These are phyloP conservation scores for Gnatocerus cornutus DNA, from an alignment of 2,888 invertebrate genomes.

Conservation along the genomic window DNA sequence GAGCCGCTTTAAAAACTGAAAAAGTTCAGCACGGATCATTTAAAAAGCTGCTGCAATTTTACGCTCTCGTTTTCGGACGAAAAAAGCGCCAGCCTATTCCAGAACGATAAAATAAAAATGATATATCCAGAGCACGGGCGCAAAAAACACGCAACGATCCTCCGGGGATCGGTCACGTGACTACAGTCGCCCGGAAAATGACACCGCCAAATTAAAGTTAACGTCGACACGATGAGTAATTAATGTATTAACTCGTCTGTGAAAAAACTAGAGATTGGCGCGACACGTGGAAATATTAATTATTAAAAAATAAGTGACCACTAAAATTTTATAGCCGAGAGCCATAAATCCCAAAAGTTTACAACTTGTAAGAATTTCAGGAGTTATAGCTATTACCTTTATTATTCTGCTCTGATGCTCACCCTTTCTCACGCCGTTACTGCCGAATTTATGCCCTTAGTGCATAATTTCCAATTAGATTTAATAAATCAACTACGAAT, in stretches of 20 bases:
- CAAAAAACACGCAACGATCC: conserved; percentile 19
- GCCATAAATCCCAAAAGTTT: too few relatives aligned
- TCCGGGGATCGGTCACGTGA: conserved; percentile 31
- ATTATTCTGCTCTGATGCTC: too few relatives aligned
- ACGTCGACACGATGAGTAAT: conserved; percentile 43
- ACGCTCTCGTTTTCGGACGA: neutral
- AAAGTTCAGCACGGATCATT: conserved; percentile 8
- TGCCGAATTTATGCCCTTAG: too few relatives aligned
- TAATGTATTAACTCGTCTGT: conserved; percentile 31
- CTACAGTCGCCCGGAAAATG: conserved; percentile 14
- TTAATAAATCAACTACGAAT: too few relatives aligned
- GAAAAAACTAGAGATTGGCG: too few relatives aligned
- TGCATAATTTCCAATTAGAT: too few relatives aligned
- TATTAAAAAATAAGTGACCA: too few relatives aligned
- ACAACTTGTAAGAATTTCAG: too few relatives aligned
- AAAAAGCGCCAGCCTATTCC: conserved; percentile 11
- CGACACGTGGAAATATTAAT: too few relatives aligned
- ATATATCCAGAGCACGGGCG: conserved; percentile 10
- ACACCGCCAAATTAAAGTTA: conserved; percentile 49
- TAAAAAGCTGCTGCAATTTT: conserved; percentile 2
- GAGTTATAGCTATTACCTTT: too few relatives aligned
- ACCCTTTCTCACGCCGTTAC: too few relatives aligned
- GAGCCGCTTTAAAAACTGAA: neutral
- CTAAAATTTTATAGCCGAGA: too few relatives aligned
- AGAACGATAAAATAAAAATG: conserved; percentile 33